These are phyloP conservation scores for Eristalis tenax DNA, from an alignment of 2,888 invertebrate genomes.

Conservation along the genomic window DNA sequence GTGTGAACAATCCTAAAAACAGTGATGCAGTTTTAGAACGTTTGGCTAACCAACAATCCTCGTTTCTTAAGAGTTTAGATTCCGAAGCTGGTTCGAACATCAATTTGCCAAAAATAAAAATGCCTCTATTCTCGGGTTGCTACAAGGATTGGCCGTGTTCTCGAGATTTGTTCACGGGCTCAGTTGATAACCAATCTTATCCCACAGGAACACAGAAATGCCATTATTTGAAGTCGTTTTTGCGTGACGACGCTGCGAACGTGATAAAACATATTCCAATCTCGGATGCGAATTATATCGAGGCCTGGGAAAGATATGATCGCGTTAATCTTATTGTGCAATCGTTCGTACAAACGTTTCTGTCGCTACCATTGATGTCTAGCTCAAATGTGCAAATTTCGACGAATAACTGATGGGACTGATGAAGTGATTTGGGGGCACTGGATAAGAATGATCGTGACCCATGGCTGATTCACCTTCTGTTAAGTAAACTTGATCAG, in stretches of 20 bases:
- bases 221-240: too few relatives aligned
- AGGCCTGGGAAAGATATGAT: constrained; percentile 51
- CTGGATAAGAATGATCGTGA: too few relatives aligned
- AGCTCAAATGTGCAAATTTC: too few relatives aligned
- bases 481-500: too few relatives aligned
- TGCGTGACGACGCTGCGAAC: too few relatives aligned
- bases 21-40: neutral
- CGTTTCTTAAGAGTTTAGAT: too few relatives aligned
- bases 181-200: constrained; percentile 45
- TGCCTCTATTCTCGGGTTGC: constrained; percentile 54
- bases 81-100: neutral
- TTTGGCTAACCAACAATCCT: too few relatives aligned
- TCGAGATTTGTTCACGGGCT: constrained; percentile 55
- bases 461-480: too few relatives aligned
- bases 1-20: neutral
- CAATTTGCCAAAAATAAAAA: neutral
- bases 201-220: constrained; percentile 39
- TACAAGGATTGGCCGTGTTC: constrained; percentile 68
- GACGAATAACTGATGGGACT: neutral
- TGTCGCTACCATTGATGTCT: too few relatives aligned
- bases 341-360: too few relatives aligned
- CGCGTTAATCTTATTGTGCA: too few relatives aligned
- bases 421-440: too few relatives aligned
- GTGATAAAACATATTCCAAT: constrained; percentile 56
- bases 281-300: constrained; percentile 42